Evolutionary conservation across 2,113 vertebrate species (phyloP), one percentile per base, ranked within the genome.

Genomic region (Herpailurus yagouaroundi): DNA sequence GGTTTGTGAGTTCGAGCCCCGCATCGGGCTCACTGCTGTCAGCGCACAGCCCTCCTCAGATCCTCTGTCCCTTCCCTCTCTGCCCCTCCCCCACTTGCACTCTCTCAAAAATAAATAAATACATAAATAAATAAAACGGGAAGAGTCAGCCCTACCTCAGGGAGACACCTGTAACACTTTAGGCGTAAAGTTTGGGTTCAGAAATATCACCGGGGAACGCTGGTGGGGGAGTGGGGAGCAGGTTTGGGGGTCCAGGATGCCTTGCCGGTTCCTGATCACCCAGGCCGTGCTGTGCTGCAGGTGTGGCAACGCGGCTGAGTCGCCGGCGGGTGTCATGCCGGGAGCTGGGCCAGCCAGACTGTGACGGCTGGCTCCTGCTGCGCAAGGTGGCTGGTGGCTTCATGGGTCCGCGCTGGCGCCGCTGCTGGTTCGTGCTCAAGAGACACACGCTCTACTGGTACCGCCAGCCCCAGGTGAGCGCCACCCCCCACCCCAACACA

Each of bases 331-430:
- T 99, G 85, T 99, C 99, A 0, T 99, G 99, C 96, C 99, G 99
- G 50, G 99, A 99, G 97, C 98, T 99, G 97, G 99, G 99, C 84
- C 98, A 86, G 29, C 99, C 99, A 0, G 99, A 99, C 97, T 99
- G 99, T 0, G 99, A 99, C 0, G 99, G 99, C n/a, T 99, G 99
- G 99, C 99, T 99, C 31, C 99, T 99, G 98, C 99, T 99, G 98
- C 99, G 99, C 97, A 99, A 99, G 94, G 99, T 99, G 38, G 99
- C 99, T 0, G 97, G 97, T 0, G 99, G 99, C 68, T 99, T 99
- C 98, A 98, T 99, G 98, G 95, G 99, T n/a, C 99, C 99, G n/a
- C 99, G 99, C 97, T 99, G 99, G 99, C 99, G 99, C 89, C 99
- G 99, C 9, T 99, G 99, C 99, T 99, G 99, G 99, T 99, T 99